phyloP scores from a whole-genome alignment of 2,888 invertebrate genomes.

The Luperina nickerlii region DNA sequence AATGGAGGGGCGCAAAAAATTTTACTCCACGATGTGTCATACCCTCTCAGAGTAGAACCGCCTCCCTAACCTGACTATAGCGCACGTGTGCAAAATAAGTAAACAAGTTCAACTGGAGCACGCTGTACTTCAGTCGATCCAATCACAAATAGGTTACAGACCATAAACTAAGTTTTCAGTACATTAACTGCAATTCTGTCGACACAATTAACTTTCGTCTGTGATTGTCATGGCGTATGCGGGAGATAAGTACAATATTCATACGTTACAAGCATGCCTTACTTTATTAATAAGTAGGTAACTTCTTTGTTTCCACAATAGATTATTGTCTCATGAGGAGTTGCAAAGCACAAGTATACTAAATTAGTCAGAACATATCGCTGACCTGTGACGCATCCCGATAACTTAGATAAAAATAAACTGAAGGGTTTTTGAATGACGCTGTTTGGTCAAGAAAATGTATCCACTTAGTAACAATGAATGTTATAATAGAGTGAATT shows the following conservation, averaged over 20 bases:
- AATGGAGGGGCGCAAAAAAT: not conserved
- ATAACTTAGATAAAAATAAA: conserved; percentile 55
- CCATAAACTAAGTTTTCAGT: conserved; percentile 59
- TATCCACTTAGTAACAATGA: conserved; percentile 30
- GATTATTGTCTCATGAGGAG: conserved; percentile 27
- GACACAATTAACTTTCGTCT: conserved; percentile 52
- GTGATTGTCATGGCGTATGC: conserved; percentile 50
- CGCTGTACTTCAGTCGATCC: conserved; percentile 5
- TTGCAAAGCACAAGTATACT: conserved; percentile 32
- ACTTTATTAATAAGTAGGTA: conserved; percentile 20
- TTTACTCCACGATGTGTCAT: not conserved
- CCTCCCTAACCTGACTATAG: not conserved
- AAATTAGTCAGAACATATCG: conserved; percentile 42
- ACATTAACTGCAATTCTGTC: conserved; percentile 51
- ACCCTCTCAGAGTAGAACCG: not conserved
- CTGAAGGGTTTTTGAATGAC: conserved; percentile 37
- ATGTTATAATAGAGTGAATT: conserved; percentile 13
- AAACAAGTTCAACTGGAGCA: conserved; percentile 37
- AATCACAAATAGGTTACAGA: conserved; percentile 53
- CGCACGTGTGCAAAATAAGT: conserved; percentile 16
- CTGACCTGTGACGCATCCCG: conserved; percentile 55
- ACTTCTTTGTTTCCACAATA: conserved; percentile 36
- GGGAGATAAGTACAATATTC: conserved; percentile 47
- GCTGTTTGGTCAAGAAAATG: conserved; percentile 29
- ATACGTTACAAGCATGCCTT: conserved; percentile 20